phyloP scores from a whole-genome alignment of 2,113 vertebrate species.

The Tursiops truncatus region DNA sequence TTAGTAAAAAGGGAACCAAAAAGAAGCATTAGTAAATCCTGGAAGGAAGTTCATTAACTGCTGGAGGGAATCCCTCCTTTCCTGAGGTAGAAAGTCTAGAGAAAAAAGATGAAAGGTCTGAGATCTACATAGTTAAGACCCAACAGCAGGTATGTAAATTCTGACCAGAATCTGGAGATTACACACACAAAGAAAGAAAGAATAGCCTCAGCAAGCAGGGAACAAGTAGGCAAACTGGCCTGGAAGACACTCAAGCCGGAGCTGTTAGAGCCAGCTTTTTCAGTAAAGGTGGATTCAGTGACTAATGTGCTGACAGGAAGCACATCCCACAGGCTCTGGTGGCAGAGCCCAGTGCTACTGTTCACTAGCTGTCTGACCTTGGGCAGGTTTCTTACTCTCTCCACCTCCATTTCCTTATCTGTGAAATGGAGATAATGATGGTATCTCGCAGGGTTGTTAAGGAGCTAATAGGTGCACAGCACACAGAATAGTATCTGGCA shows the following conservation, averaged over 20 bases:
- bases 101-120: neutral
- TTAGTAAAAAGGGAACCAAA: neutral
- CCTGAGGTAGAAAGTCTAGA: neutral
- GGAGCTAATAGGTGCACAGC: neutral
- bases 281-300: neutral
- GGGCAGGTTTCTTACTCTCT: neutral
- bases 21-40: neutral
- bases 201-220: neutral
- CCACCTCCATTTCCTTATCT: neutral
- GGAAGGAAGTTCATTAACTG: neutral
- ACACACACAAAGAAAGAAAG: neutral
- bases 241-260: neutral
- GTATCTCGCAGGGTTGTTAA: neutral
- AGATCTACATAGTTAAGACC: neutral
- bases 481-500: neutral
- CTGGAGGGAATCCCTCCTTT: neutral
- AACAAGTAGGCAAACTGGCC: neutral
- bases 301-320: neutral
- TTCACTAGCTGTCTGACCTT: neutral
- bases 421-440: neutral
- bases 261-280: neutral
- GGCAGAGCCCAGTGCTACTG: neutral
- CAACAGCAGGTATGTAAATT: neutral
- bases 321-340: neutral
- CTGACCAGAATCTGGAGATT: neutral